Conservation (phyloP, 1,140 invertebrate species). For the Manduca sexta region DNA sequence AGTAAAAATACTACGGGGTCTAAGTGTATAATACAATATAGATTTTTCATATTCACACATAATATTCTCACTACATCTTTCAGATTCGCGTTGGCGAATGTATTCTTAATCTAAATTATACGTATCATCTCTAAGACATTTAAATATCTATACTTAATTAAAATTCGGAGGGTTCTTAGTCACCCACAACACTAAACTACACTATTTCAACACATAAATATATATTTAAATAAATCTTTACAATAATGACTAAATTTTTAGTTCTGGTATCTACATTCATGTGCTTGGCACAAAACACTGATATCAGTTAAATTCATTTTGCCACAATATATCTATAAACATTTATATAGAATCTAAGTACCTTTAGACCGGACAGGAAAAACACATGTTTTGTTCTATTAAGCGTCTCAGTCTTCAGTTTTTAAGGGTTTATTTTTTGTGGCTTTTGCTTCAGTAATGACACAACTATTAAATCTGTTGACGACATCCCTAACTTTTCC, state of each 20-base stretch:
- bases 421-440: slow-evolving; percentile 35
- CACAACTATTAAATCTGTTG: slow-evolving; percentile 60
- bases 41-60: slow-evolving; percentile 36
- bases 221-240: slow-evolving; percentile 16
- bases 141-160: slow-evolving; percentile 31
- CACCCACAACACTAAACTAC: slow-evolving; percentile 29
- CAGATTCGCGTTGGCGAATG: slow-evolving; percentile 37
- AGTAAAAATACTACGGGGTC: slow-evolving; percentile 63
- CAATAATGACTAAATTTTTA: slow-evolving; percentile 33
- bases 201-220: slow-evolving; percentile 9
- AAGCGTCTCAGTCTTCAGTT: slow-evolving; percentile 37
- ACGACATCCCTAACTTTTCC: slow-evolving; percentile 69
- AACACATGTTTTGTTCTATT: slow-evolving; percentile 10
- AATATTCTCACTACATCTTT: slow-evolving; percentile 64
- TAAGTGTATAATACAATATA: slow-evolving; percentile 51
- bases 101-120: slow-evolving; percentile 24
- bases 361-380: slow-evolving; percentile 33
- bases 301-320: no score
- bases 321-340: slow-evolving; percentile 12
- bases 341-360: slow-evolving; percentile 10
- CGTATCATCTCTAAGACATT: slow-evolving; percentile 26
- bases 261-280: slow-evolving; percentile 11
- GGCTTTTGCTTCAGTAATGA: slow-evolving; percentile 27
- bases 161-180: slow-evolving; percentile 52
- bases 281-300: slow-evolving; percentile 45